Base-by-base conservation (phyloP, 2,797 vertebrate genomes). In the Sebastiscus albofasciatus region DNA sequence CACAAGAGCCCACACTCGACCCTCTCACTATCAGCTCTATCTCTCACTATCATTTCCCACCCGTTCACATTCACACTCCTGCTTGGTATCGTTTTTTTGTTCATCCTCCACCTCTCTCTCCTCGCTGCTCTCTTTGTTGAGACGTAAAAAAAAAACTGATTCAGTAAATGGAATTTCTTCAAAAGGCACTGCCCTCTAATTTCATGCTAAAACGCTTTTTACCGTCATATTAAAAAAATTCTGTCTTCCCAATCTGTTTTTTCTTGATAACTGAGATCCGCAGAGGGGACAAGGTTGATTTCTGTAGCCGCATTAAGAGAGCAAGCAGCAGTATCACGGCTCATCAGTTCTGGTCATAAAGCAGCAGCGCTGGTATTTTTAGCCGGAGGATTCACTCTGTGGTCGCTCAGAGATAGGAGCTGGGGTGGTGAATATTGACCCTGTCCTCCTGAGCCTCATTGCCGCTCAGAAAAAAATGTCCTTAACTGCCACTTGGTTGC, bases 301-400 rank as follows among this genome's bases (percentile, higher is more conserved):
- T 80, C 83, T 87, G 84, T 58, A 69, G 79, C 42, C 2, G 60
- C 81, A 78, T 90, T 88, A 82, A 58, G 67, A 84, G 89, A 77
- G 87, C 88, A 78, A 85, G 81, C 82, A 54, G 86, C 85, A 74
- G 84, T 49, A 87, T 88, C 91, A 90, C 59, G 77, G 80, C 90
- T 92, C 89, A 91, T 93, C 91, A 83, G 83, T 82, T 89, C 86
- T 86, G 92, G 71, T 90, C 87, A 79, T 90, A 90, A 90, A 91
- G 83, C 81, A 64, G 88, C 73, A 55, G 82, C 2, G 16, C 11
- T 54, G 82, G 80, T 93, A 92, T 93, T 93, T 93, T 90, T 92
- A 92, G 92, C 86, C 1, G 26, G 56, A 88, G 75, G 88, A 87
- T 87, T 89, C 86, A 69, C 75, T 87, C 77, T 26, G 81, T 60